A percentile compares a stretch with the other conserved stretches of the same genome.
Evolutionary conservation across 2,113 vertebrate species (phyloP).

Genomic region (Leptobrachium leishanense): DNA sequence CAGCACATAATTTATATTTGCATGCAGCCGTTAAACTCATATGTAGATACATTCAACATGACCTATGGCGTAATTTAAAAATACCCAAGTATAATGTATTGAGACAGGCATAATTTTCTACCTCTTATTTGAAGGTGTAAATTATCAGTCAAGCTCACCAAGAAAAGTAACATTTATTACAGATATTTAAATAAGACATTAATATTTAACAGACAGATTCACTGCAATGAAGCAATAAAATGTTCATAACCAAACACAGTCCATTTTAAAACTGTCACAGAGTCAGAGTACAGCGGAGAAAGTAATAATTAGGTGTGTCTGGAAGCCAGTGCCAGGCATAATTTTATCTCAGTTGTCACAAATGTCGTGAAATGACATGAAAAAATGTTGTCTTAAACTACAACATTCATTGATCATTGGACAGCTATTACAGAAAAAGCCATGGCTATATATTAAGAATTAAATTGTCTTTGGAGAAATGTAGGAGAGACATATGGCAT

Average conservation of each 20-base stretch:
- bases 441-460: conserved; percentile 10
- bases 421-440: conserved; percentile 37
- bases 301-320: conserved; percentile 27
- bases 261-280: conserved; percentile 24
- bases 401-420: conserved; percentile 14
- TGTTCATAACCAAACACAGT: no score
- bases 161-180: neutral
- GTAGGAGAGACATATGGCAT: no score
- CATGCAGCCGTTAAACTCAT: no score
- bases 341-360: conserved; percentile 25
- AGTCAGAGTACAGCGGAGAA: neutral
- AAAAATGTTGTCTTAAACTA: neutral
- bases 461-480: conserved; percentile 19
- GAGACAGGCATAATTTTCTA: no score
- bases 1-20: no score
- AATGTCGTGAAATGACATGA: conserved; percentile 24
- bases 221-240: no score
- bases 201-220: neutral
- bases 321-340: neutral
- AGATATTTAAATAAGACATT: conserved; percentile 16
- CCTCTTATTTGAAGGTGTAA: no score
- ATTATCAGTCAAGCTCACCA: no score
- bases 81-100: no score
- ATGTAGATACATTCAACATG: no score
- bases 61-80: no score